Percentiles rank a stretch among this genome's conserved stretches.
These are phyloP conservation scores for Thunnus maccoyii DNA, from an alignment of 2,113 vertebrate genomes.

Conservation along the genomic window DNA sequence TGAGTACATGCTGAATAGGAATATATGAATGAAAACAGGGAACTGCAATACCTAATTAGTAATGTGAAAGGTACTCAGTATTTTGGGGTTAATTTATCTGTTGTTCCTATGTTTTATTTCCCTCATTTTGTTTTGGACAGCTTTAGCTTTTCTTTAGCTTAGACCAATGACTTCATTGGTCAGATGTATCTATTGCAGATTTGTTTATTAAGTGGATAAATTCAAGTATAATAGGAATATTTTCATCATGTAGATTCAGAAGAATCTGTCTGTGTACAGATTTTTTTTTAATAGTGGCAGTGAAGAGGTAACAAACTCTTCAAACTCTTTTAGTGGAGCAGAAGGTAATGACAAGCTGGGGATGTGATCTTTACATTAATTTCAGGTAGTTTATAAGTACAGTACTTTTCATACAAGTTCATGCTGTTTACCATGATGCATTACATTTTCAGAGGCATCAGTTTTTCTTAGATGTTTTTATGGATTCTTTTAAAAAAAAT, in stretches of 20 bases:
- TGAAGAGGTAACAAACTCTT: neutral
- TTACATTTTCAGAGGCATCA: neutral
- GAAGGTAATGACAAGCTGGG: neutral
- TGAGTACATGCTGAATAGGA: conserved; percentile 6
- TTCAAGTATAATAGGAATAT: neutral
- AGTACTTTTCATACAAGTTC: neutral
- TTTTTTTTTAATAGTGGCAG: neutral
- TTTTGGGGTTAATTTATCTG: neutral
- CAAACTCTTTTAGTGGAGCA: neutral
- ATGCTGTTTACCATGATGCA: neutral
- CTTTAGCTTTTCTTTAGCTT: neutral
- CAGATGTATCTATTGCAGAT: neutral
- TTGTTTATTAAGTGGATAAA: neutral
- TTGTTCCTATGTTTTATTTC: neutral
- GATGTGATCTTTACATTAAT: neutral
- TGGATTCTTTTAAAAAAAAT: neutral
- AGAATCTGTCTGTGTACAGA: neutral
- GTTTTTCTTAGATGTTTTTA: neutral
- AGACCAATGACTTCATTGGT: neutral
- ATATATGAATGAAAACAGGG: conserved; percentile 17
- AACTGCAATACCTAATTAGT: neutral
- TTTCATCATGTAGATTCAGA: neutral
- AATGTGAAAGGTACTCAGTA: conserved; percentile 9
- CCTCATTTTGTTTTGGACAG: neutral
- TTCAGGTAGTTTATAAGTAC: too few relatives aligned